Conservation (phyloP, 2,113 vertebrate genomes). For the Trochalopteron elliotii region DNA sequence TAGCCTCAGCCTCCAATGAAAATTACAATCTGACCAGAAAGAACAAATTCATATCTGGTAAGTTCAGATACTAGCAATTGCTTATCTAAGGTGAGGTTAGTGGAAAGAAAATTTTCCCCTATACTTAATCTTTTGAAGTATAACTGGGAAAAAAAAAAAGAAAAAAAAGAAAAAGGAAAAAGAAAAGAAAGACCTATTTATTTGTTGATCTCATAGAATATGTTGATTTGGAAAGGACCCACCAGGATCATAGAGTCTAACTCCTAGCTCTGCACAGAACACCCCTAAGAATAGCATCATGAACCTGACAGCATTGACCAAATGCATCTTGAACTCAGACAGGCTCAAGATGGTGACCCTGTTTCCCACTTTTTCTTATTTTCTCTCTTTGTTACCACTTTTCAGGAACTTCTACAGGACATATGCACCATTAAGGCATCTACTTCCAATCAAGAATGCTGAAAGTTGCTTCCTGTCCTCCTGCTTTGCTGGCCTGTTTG, state of each 20-base stretch:
- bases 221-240: neutral
- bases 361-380: neutral
- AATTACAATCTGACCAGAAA: neutral
- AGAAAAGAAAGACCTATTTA: fast-evolving
- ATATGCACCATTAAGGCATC: neutral
- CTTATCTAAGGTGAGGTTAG: neutral
- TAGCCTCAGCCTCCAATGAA: neutral
- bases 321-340: neutral
- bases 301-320: neutral
- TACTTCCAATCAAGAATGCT: neutral
- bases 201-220: neutral
- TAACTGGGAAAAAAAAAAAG: neutral
- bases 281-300: neutral
- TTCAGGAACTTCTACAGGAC: neutral
- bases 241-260: fast-evolving
- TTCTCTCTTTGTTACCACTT: neutral
- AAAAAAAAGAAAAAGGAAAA: neutral
- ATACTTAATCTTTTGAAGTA: neutral
- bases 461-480: neutral
- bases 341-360: neutral
- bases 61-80: neutral
- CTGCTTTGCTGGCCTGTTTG: neutral
- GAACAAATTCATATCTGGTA: neutral
- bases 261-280: neutral
- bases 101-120: neutral